A percentile compares a stretch with the other conserved stretches of the same genome.
These are phyloP conservation scores for Hippocampus kuda DNA, from an alignment of 2,797 vertebrate species.

Conservation along the genomic window DNA sequence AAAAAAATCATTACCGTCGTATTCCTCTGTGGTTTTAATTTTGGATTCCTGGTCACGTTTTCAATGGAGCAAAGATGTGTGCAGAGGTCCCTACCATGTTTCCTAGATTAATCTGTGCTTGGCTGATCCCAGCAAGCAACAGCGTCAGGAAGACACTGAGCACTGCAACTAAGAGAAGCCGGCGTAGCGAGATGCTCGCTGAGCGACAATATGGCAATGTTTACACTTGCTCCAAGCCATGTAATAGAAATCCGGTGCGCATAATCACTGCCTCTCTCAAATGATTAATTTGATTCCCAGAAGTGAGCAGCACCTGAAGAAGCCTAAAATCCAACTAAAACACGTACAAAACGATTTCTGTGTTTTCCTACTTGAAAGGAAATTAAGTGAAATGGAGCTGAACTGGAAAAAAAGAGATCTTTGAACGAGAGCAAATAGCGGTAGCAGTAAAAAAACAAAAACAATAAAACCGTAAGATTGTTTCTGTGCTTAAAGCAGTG, in stretches of 20 bases:
- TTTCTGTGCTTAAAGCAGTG: constrained; percentile 20
- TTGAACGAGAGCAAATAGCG: not conserved
- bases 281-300: constrained; percentile 48
- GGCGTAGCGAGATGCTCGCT: constrained; percentile 34
- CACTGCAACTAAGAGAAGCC: constrained; percentile 28
- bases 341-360: constrained; percentile 11
- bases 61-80: constrained; percentile 34
- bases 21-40: constrained; percentile 59
- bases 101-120: constrained; percentile 55
- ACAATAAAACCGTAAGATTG: constrained; percentile 1
- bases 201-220: constrained; percentile 58
- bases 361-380: not conserved
- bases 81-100: constrained; percentile 32
- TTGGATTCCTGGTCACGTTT: constrained; percentile 59
- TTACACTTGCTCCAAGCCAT: constrained; percentile 57
- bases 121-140: constrained; percentile 41
- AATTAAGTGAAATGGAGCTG: not conserved
- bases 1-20: constrained; percentile 53
- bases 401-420: not conserved
- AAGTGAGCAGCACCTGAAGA: constrained; percentile 49
- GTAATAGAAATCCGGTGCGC: constrained; percentile 42
- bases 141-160: constrained; percentile 17
- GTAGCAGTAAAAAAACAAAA: not conserved
- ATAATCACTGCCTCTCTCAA: constrained; percentile 46
- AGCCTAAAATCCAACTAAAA: constrained; percentile 42